Conservation (phyloP, 1,140 invertebrate genomes). For the Melitaea cinxia region DNA sequence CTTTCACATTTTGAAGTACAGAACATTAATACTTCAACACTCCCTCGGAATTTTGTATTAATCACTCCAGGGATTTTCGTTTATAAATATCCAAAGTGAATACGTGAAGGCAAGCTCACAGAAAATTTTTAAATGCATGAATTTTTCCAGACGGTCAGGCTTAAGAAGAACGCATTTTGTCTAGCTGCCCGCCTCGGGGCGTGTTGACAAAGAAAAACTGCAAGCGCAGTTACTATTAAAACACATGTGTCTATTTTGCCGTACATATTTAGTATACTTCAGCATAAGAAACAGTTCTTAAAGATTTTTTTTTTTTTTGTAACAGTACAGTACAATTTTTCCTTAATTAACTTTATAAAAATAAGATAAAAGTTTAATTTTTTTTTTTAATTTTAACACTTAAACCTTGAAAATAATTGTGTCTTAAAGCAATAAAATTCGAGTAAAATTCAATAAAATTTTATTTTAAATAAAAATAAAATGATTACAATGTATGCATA, state of each 20-base stretch:
- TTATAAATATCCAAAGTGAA: constrained; percentile 2
- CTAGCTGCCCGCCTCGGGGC: constrained; percentile 27
- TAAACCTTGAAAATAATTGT: too few species aligned
- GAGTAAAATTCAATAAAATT: not conserved
- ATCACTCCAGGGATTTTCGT: too few species aligned
- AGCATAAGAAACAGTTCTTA: too few species aligned
- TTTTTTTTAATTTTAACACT: too few species aligned
- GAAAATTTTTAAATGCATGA: constrained; percentile 29
- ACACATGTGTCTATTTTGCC: not conserved
- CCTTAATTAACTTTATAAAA: too few species aligned
- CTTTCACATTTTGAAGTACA: not conserved
- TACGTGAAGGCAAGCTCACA: constrained; percentile 4
- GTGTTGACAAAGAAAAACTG: constrained; percentile 36
- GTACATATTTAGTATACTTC: too few species aligned
- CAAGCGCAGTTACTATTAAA: constrained; percentile 12
- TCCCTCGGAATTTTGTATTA: too few species aligned
- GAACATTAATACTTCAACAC: not conserved
- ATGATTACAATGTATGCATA: not conserved
- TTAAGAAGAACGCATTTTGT: constrained; percentile 30
- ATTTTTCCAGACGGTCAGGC: constrained; percentile 30
- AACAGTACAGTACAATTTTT: too few species aligned
- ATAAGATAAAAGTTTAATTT: too few species aligned
- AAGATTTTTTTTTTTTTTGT: too few species aligned
- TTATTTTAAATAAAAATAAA: not conserved
- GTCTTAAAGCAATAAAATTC: too few species aligned